Conservation (phyloP, 2,113 vertebrate species). For the Cyanoliseus patagonus region DNA sequence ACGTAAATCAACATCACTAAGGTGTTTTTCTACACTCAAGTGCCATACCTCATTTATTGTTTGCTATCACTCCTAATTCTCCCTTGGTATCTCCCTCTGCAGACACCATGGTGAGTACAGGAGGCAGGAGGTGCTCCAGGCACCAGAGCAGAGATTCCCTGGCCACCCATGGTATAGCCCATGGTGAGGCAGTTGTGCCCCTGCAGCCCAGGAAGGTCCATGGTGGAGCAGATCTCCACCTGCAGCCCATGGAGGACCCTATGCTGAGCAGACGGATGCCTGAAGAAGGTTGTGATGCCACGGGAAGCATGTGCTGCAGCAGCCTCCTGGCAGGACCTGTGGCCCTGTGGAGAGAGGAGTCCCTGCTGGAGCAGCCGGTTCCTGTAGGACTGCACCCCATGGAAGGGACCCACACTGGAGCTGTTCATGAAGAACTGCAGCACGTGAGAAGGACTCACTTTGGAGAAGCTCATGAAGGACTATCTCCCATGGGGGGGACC, state of each 20-base stretch:
- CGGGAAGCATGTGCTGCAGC: not conserved
- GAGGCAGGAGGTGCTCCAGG: not conserved
- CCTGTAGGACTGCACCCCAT: not conserved
- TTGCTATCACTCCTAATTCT: not conserved
- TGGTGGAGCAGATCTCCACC: not conserved
- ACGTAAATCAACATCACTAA: not conserved
- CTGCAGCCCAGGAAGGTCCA: not conserved
- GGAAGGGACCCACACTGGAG: not conserved
- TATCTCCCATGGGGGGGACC: not conserved
- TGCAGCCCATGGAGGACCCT: not conserved
- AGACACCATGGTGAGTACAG: not conserved
- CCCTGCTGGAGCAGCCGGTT: not conserved
- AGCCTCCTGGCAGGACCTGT: not conserved
- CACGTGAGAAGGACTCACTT: not conserved
- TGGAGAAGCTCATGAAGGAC: not conserved
- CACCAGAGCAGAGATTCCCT: accelerated
- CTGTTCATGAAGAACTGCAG: not conserved
- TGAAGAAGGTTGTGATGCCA: not conserved
- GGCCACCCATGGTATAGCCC: not conserved
- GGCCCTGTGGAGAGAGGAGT: not conserved
- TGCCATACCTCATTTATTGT: not conserved
- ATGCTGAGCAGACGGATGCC: not conserved
- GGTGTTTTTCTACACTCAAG: not conserved
- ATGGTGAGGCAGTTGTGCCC: not conserved
- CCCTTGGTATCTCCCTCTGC: not conserved